phyloP scores from a whole-genome alignment of 2,888 invertebrate species.

The Troides aeacus region DNA sequence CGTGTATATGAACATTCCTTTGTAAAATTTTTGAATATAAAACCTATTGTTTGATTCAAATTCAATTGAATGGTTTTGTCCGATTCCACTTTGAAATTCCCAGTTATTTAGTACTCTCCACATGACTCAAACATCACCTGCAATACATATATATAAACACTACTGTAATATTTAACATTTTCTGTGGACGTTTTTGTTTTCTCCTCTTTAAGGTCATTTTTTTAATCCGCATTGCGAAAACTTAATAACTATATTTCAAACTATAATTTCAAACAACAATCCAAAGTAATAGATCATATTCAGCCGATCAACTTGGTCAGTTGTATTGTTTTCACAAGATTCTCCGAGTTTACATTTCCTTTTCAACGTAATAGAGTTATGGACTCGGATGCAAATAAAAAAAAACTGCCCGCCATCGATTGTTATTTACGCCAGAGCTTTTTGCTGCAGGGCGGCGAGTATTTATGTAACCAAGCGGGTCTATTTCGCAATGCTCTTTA shows the following conservation, averaged over 20 bases:
- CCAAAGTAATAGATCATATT: not conserved
- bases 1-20: constrained; percentile 19
- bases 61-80: constrained; percentile 18
- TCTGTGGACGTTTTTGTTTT: too few species aligned
- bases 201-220: too few species aligned
- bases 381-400: not conserved
- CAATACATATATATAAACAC: not conserved
- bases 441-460: constrained; percentile 49
- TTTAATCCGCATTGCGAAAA: too few species aligned
- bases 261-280: not conserved
- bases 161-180: not conserved
- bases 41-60: constrained; percentile 21
- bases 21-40: constrained; percentile 22
- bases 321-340: not conserved
- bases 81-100: constrained; percentile 16
- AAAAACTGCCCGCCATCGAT: constrained; percentile 28
- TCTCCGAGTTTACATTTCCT: not conserved
- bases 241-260: too few species aligned
- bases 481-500: constrained; percentile 40
- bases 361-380: constrained; percentile 4
- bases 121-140: too few species aligned
- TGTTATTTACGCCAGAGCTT: constrained; percentile 34
- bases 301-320: not conserved
- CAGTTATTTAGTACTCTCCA: constrained; percentile 5
- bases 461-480: constrained; percentile 49